phyloP scores from a whole-genome alignment of 1,140 invertebrate genomes.

The Bombus confusus region DNA sequence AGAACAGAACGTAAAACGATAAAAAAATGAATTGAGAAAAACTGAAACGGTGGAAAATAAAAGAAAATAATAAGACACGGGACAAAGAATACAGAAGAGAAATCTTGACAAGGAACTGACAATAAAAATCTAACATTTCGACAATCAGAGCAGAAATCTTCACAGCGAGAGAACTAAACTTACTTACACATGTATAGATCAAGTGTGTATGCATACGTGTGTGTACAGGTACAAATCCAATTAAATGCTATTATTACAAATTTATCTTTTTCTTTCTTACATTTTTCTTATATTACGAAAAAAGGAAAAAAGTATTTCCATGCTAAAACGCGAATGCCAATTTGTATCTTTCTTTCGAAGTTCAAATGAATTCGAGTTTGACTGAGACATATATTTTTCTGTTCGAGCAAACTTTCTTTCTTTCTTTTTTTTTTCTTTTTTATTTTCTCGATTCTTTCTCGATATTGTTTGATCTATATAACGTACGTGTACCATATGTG shows the following conservation, averaged over 20 bases:
- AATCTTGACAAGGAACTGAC: constrained; percentile 55
- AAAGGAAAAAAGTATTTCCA: neutral
- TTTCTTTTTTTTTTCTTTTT: neutral
- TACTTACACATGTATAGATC: constrained; percentile 65
- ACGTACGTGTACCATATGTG: constrained; percentile 64
- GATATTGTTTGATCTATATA: constrained; percentile 25
- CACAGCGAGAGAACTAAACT: constrained; percentile 66
- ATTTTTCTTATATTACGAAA: neutral
- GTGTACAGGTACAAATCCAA: constrained; percentile 59
- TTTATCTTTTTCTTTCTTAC: neutral
- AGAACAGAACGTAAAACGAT: constrained; percentile 30
- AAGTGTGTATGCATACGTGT: constrained; percentile 65
- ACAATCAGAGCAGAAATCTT: constrained; percentile 67
- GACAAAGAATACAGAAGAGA: constrained; percentile 53
- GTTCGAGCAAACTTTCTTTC: neutral
- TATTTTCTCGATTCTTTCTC: neutral
- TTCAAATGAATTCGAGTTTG: neutral
- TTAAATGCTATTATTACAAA: neutral
- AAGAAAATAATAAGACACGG: constrained; percentile 31
- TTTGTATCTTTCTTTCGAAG: neutral
- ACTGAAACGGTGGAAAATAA: neutral
- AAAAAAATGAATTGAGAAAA: constrained; percentile 17
- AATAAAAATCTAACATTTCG: constrained; percentile 60
- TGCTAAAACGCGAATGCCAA: neutral
- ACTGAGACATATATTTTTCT: neutral